Conservation (phyloP, 2,888 invertebrate genomes). For the Smittia aterrima region DNA sequence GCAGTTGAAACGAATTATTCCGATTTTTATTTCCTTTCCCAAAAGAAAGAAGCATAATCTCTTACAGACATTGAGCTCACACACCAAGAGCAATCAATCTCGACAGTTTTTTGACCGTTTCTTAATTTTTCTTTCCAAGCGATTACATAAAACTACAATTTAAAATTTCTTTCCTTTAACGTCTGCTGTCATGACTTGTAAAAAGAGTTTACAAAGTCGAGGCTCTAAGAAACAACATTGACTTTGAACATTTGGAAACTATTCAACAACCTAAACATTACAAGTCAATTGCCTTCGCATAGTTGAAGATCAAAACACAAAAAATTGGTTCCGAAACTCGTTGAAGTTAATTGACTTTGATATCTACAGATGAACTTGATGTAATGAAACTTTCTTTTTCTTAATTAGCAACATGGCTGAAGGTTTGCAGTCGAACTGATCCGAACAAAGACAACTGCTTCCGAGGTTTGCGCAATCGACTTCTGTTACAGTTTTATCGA, state of each 20-base stretch:
- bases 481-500: neutral
- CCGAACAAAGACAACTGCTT: conserved; percentile 59
- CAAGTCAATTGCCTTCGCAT: no score
- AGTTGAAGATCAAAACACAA: no score
- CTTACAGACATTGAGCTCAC: no score
- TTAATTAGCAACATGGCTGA: conserved; percentile 57
- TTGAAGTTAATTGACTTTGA: neutral
- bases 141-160: conserved; percentile 1
- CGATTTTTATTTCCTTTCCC: neutral
- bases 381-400: neutral
- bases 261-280: no score
- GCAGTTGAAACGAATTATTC: neutral
- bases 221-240: neutral
- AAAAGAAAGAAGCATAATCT: no score
- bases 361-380: neutral
- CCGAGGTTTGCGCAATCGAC: conserved; percentile 44
- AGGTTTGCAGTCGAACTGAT: conserved; percentile 56
- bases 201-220: neutral
- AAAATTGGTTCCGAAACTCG: no score
- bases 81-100: no score
- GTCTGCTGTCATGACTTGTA: no score
- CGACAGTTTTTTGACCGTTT: no score
- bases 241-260: neutral
- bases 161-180: neutral
- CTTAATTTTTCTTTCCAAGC: no score